Base-by-base conservation (phyloP, 2,797 vertebrate species). In the Myotis pilosus region DNA sequence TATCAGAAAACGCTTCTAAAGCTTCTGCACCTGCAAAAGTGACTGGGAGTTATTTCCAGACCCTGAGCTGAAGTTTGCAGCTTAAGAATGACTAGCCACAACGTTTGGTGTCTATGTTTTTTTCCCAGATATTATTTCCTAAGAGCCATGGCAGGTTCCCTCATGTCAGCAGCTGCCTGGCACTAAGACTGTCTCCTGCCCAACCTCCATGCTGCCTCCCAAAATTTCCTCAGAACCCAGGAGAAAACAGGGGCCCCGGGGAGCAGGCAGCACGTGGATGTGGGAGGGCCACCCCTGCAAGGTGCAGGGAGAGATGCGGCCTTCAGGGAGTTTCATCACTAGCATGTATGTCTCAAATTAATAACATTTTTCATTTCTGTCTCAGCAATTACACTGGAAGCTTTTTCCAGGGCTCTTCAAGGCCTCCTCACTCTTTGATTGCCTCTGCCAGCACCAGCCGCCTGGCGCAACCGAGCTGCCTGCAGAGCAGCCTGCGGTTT, bases 381-480 rank as follows among this genome's bases (percentile, higher is more conserved):
- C 76, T 78, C 62, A 11, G 33, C 86, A 91, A 91, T 95, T 84
- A 86, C 55, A 57, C 55, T 51, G 74, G 83, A 76, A 82, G 92
- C 83, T 36, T 92, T 92, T 92, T 62, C 78, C 80, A 53, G 76
- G 62, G 79, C 94, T 94, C 88, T 91, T 94, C 92, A 93, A 96
- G 96, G 91, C 96, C 88, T 85, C 64, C 72, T 82, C 0, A 2
- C 69, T 96, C 92, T 90, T 6, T 89, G 92, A 96, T 74, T 74
- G 68, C 88, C 87, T 95, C 72, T 47, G 93, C 94, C 92, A 95
- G 93, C 92, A 87, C 91, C 92, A 92, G 88, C 88, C 30, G 13
- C 87, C 85, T 81, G 8, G 38, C 80, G 49, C 36, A 36, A 93
- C 83, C 47, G 72, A 94, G 91, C 96, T 33, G 94, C 95, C 94